phyloP scores from a whole-genome alignment of 1,140 invertebrate species.

The Polyergus mexicanus region DNA sequence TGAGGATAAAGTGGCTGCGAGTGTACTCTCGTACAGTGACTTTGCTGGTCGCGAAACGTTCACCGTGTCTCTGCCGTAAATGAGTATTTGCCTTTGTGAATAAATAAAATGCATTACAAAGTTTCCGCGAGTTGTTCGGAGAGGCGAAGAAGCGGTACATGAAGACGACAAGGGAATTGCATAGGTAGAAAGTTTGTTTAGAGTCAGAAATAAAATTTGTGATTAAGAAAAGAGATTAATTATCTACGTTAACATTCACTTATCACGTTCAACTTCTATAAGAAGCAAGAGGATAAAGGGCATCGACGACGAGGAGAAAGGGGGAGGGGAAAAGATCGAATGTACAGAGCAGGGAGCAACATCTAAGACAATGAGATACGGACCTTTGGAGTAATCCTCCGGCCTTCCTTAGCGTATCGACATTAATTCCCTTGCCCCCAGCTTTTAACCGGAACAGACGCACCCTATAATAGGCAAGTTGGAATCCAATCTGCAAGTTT shows the following conservation, averaged over 20 bases:
- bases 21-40: conserved; percentile 30
- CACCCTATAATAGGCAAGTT: conserved; percentile 87
- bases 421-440: conserved; percentile 86
- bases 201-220: conserved; percentile 24
- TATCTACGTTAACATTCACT: not conserved
- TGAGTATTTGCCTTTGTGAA: conserved; percentile 86
- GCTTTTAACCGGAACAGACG: conserved; percentile 87
- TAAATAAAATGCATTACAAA: conserved; percentile 86
- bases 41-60: conserved; percentile 47
- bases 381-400: conserved; percentile 85
- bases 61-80: conserved; percentile 76
- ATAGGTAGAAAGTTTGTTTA: conserved; percentile 39
- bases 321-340: conserved; percentile 21
- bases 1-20: conserved; percentile 65
- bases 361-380: conserved; percentile 81
- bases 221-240: not conserved
- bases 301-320: not conserved
- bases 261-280: not conserved
- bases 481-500: conserved; percentile 87
- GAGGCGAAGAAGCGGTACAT: conserved; percentile 13
- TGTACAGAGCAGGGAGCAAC: conserved; percentile 71
- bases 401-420: conserved; percentile 85
- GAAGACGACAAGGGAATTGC: conserved; percentile 20
- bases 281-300: not conserved
- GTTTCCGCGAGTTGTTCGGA: conserved; percentile 60